A percentile compares a stretch with the other conserved stretches of the same genome.
Conservation (phyloP, 2,113 vertebrate species). For the Dipodomys ordii region DNA sequence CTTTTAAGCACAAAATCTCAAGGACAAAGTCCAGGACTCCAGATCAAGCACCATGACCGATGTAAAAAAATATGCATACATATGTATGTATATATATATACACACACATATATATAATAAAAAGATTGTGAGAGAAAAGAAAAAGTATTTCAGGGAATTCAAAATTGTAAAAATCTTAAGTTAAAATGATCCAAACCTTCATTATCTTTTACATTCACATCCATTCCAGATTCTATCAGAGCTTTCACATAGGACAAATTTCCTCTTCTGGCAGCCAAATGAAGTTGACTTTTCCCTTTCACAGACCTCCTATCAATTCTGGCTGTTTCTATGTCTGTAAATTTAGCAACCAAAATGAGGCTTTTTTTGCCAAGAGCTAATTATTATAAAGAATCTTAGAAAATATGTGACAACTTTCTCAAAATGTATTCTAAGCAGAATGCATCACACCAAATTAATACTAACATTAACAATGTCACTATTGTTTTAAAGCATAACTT, state of each 20-base stretch:
- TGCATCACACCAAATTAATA: neutral
- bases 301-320: constrained; percentile 80
- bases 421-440: constrained; percentile 5
- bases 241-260: constrained; percentile 85
- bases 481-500: constrained; percentile 10
- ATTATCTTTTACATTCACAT: constrained; percentile 89
- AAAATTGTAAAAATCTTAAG: constrained; percentile 5
- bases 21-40: no score
- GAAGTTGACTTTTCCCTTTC: constrained; percentile 89
- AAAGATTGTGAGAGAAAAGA: neutral
- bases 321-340: constrained; percentile 35
- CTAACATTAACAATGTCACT: constrained; percentile 1
- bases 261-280: constrained; percentile 87
- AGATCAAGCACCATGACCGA: no score
- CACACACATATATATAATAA: no score
- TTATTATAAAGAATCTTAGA: constrained; percentile 68
- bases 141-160: constrained; percentile 40
- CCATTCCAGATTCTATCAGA: constrained; percentile 89
- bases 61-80: no score
- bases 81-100: no score
- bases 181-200: constrained; percentile 88
- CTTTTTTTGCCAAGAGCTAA: constrained; percentile 32
- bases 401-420: constrained; percentile 42
- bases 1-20: no score
- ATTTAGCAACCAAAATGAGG: constrained; percentile 51